These are phyloP conservation scores for Silurus lanzhouensis DNA, from an alignment of 2,797 vertebrate species.

Conservation along the genomic window DNA sequence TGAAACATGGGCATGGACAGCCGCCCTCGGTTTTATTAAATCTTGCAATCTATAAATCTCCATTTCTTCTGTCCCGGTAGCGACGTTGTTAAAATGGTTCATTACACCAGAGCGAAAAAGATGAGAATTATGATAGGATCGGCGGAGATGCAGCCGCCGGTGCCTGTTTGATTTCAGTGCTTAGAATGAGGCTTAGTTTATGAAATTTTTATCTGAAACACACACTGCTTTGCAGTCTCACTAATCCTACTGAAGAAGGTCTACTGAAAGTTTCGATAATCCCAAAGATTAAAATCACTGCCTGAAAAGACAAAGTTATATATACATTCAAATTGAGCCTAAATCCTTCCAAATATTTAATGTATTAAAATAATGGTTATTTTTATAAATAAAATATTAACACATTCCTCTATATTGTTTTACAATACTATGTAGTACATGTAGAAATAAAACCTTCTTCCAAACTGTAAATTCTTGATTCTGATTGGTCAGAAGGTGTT, in stretches of 20 bases:
- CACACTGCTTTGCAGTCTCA: background rate
- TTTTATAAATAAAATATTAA: no score
- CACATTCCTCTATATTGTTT: no score
- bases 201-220: background rate
- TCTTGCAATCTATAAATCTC: slow-evolving; percentile 18
- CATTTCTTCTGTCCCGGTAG: slow-evolving; percentile 6
- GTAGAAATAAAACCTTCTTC: no score
- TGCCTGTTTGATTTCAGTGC: background rate
- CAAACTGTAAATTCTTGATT: background rate
- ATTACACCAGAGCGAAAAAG: background rate
- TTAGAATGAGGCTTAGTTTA: background rate
- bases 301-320: background rate
- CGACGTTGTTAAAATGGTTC: background rate
- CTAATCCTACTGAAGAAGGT: background rate
- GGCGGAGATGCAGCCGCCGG: background rate
- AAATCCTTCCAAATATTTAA: background rate
- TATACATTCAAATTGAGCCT: background rate
- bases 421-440: background rate
- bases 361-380: background rate
- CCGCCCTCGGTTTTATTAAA: slow-evolving; percentile 1
- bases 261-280: background rate
- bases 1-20: background rate
- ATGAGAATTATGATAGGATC: background rate
- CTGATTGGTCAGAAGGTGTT: background rate
- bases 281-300: background rate